These are phyloP conservation scores for Buphagus erythrorhynchus DNA, from an alignment of 2,797 vertebrate species.

Conservation along the genomic window DNA sequence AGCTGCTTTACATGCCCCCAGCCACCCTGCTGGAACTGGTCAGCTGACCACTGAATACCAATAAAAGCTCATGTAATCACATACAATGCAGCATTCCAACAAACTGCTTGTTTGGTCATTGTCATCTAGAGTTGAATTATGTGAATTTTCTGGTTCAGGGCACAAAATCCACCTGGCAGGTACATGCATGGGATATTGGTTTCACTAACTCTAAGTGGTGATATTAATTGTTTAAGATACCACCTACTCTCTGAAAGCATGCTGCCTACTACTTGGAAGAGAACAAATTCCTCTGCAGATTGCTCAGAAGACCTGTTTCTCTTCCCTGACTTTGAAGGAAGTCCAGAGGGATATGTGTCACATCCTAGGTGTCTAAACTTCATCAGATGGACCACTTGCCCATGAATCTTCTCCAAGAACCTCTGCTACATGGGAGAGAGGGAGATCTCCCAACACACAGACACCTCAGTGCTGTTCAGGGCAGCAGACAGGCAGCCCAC, in stretches of 20 bases:
- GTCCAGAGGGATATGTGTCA: neutral
- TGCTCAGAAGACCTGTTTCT: neutral
- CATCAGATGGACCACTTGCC: neutral
- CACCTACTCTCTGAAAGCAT: neutral
- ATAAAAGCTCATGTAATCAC: neutral
- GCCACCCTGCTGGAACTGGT: neutral
- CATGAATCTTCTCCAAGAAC: neutral
- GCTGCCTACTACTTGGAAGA: neutral
- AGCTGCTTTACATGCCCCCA: neutral
- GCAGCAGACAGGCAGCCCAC: neutral
- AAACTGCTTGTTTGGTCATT: neutral
- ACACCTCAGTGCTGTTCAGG: neutral
- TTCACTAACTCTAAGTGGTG: neutral
- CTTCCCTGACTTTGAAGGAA: neutral
- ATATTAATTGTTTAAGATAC: neutral
- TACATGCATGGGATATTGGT: neutral
- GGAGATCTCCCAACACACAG: neutral
- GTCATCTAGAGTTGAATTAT: neutral
- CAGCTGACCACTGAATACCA: neutral
- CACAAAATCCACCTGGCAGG: neutral
- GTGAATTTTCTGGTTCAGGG: neutral
- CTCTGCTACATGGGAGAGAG: fast-evolving
- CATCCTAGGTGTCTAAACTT: neutral
- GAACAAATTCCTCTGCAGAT: neutral
- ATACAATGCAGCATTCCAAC: neutral